Evolutionary conservation across 2,797 vertebrate genomes (phyloP), one percentile per base, ranked within the genome.

Genomic region (Aphelocoma californica): DNA sequence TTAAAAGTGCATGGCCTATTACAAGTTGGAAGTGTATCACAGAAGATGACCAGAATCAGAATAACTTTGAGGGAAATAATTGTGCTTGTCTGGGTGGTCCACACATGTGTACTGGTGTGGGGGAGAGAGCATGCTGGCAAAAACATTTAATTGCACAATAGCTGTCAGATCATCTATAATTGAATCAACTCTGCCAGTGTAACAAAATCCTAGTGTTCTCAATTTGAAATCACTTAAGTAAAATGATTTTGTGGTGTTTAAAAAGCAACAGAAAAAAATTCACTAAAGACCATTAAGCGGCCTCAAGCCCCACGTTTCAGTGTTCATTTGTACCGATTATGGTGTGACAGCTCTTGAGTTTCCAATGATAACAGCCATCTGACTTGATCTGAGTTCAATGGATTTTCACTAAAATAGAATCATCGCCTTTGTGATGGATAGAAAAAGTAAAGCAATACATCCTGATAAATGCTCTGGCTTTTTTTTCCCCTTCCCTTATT

Each of bases 401-500:
- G 98, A 98, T 98, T 98, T 98, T 98, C 97, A 97, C 98, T 98
- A 98, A 98, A 98, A 98, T 98, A 98, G 98, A 98, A 98, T 98
- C 97, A 98, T 98, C 97, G 97, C 97, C 97, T 96, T 91, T 93
- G 97, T 98, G 98, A 98, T 98, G 97, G 98, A 98, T 98, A 98
- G 98, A 98, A 98, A 98, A 98, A 98, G 98, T 98, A 98, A 98
- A 98, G 98, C 97, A 98, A 98, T 98, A 98, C 98, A 98, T 98
- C 98, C 98, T 98, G 98, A 98, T 98, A 98, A 98, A 98, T 97
- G 98, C 96, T 97, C 95, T 36, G 85, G 96, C 97, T 97, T 97
- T 96, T 92, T 93, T 93, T 92, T 88, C 93, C 95, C 96, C 94
- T 96, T 97, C 97, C 96, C 96, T 93, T 93, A 97, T 97, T 70